Percentiles rank a stretch among this genome's conserved stretches.
Conservation (phyloP, 2,888 invertebrate genomes). For the Lingula anatina region DNA sequence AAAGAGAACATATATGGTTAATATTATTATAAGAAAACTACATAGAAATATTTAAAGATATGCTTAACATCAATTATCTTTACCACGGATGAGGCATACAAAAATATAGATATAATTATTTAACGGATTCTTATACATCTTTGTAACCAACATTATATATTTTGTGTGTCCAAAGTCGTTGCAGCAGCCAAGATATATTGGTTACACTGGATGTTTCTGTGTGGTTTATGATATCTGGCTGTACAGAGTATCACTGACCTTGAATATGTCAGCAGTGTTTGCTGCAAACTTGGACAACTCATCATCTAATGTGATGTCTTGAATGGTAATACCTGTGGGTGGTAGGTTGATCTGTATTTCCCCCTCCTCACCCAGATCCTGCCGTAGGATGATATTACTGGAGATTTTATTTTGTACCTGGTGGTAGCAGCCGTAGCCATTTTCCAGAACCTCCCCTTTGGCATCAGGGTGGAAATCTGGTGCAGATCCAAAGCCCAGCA, state of each 20-base stretch:
- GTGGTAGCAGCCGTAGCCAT: background rate
- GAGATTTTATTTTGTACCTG: background rate
- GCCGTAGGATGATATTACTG: conserved; percentile 19
- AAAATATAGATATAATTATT: no score
- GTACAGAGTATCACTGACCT: conserved; percentile 11
- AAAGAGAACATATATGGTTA: no score
- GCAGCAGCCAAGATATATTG: background rate
- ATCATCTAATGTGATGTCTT: conserved; percentile 19
- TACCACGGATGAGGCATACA: no score
- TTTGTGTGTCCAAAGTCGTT: no score
- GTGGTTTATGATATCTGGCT: background rate
- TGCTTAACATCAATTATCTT: no score
- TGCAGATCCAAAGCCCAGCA: background rate
- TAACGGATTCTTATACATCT: no score
- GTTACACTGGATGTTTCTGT: background rate
- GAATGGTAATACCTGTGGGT: conserved; percentile 24
- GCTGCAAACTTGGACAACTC: conserved; percentile 20
- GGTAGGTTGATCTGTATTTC: conserved; percentile 25
- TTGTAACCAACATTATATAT: no score
- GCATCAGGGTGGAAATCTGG: background rate
- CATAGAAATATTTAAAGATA: no score
- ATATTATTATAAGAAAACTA: no score
- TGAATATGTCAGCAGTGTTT: conserved; percentile 19
- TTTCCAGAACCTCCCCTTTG: background rate
- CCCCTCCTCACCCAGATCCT: conserved; percentile 26